Evolutionary conservation across 2,888 invertebrate species (phyloP), one percentile per base, ranked within the genome.

Genomic region (Tinea trinotella): DNA sequence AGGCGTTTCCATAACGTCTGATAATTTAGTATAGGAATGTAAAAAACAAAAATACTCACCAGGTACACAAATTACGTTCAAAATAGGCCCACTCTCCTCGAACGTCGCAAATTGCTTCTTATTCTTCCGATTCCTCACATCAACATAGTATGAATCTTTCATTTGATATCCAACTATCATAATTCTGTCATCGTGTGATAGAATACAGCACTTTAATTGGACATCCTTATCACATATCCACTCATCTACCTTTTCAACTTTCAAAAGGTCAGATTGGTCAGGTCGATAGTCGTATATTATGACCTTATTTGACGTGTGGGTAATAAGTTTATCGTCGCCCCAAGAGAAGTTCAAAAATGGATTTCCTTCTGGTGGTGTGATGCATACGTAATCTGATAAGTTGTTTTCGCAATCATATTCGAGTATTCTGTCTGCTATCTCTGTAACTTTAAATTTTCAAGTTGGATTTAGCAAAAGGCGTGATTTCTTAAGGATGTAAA

Each of bases 301-400:
- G n/a, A 85, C 67, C 57, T 71, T 73, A 49, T 73, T 76, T 1
- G 68, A 59, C 0, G 83, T 81, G 57, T 85, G 82, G 0, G 84
- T 65, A 13, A 86, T 68, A 0, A 86, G 61, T 0, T 74, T 70
- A 52, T 70, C 65, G 60, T 72, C 74, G 0, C 77, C 68, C 86
- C 86, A 87, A 2, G 74, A 66, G 54, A 83, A 84, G 65, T 74
- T 74, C 6, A 80, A 58, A 56, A 76, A 74, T 0, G 71, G 68
- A 0, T 78, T 77, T 2, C 69, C 57, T 56, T 70, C 72, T 0
- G 76, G 73, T 0, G 76, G 73, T 6, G 56, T 61, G 56, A 84
- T 77, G 0, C 67, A 73, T 15, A 71, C 65, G 17, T 71, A 70
- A 57, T 66, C 50, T 13, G 71, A 67, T 56, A 71, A 70, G 53